Evolutionary conservation across 1,140 invertebrate genomes (phyloP).

Genomic region (Stenopsyche tienmushanensis): DNA sequence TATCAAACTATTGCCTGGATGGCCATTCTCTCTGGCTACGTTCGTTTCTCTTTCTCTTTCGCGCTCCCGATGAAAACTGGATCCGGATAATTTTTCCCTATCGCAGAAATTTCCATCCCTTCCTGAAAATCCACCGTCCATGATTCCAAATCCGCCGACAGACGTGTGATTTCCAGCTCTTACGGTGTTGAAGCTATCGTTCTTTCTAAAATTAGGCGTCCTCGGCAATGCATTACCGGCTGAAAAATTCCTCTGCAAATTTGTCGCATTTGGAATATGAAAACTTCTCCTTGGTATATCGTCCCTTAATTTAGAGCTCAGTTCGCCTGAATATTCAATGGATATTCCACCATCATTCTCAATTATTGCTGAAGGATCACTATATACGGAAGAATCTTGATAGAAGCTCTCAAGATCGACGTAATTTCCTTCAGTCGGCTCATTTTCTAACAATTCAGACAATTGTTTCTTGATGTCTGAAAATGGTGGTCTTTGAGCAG

Average conservation of each 20-base stretch:
- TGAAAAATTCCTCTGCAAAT: constrained; percentile 28
- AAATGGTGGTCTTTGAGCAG: constrained; percentile 71
- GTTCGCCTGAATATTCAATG: constrained; percentile 51
- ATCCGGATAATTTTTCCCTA: constrained; percentile 51
- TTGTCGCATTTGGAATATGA: constrained; percentile 15
- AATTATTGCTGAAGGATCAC: constrained; percentile 54
- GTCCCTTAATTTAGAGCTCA: constrained; percentile 21
- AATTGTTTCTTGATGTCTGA: constrained; percentile 68
- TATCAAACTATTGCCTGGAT: constrained; percentile 49
- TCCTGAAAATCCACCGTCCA: constrained; percentile 33
- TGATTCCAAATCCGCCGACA: constrained; percentile 33
- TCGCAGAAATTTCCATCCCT: constrained; percentile 48
- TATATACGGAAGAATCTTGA: constrained; percentile 65
- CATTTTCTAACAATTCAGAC: constrained; percentile 67
- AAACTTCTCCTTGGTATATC: constrained; percentile 26
- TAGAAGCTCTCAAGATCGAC: constrained; percentile 78
- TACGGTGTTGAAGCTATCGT: constrained; percentile 33
- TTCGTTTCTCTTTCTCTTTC: constrained; percentile 45
- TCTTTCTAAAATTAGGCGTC: constrained; percentile 23
- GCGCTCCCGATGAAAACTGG: constrained; percentile 49
- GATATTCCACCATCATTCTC: constrained; percentile 54
- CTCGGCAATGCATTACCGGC: constrained; percentile 11
- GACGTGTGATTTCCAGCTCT: constrained; percentile 32
- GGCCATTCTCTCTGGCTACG: constrained; percentile 30
- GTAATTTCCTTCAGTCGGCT: constrained; percentile 69